Base-by-base conservation (phyloP, 2,888 invertebrate genomes). In the Anthophora plumipes region DNA sequence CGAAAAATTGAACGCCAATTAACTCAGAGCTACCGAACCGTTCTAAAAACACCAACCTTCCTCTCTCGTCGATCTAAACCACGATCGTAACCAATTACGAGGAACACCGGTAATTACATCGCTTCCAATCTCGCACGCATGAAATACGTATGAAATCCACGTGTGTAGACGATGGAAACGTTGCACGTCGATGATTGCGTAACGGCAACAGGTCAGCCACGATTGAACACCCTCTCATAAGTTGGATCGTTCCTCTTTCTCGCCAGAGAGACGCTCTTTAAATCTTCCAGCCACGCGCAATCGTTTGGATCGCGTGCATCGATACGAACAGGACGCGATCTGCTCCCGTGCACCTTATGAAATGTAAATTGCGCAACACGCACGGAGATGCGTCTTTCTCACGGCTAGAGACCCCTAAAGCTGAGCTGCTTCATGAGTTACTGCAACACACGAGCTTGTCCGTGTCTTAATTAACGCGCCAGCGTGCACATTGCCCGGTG, bases 151-250 rank as follows among this genome's bases (percentile, higher is more conserved):
- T 25, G 57, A 52, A 77, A 54, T 64, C 22, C 20, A 20, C 50
- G 59, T 39, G 64, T 43, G 69, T 61, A 79, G 66, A 57, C 66
- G 77, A 77, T 66, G 59, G 73, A 79, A 67, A 48, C n/a, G 60
- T 77, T 74, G 77, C 83, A 75, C 77, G 77, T 63, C 60, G 84
- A 84, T 68, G 75, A 41, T 86, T 86, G 82, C 84, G 78, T 73
- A 86, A 86, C 72, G 67, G 67, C 74, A 67, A 69, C 74, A 67
- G 63, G 52, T 60, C 54, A 77, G 71, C 64, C 70, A 54, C 64
- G 78, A 73, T 81, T 59, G 46, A 43, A 64, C 71, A 68, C 68
- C 85, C 76, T 80, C 71, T 31, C 80, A 77, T 70, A n/a, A 61
- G 60, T 41, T 61, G 41, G 37, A 41, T 54, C 22, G 6, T 66